Evolutionary conservation across 2,888 invertebrate genomes (phyloP).

Genomic region (Euproctis similis): DNA sequence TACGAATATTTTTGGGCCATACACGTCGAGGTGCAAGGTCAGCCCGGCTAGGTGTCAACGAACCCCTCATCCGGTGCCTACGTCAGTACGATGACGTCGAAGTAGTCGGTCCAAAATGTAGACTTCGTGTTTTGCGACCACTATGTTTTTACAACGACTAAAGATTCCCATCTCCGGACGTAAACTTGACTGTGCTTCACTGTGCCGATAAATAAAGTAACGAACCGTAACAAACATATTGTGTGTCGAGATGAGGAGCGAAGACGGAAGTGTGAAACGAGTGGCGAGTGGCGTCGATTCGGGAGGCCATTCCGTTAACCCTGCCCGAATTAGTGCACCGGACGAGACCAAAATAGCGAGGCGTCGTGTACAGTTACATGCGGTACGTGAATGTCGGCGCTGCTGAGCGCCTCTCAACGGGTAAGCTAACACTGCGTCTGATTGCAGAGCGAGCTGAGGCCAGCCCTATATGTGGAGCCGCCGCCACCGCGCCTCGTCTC

Average conservation of each 20-base stretch:
- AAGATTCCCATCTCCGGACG: conserved; percentile 12
- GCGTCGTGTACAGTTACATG: conserved; percentile 73
- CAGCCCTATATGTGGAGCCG: conserved; percentile 70
- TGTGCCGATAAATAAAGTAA: conserved; percentile 16
- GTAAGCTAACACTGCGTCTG: conserved; percentile 66
- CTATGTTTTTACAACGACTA: conserved; percentile 6
- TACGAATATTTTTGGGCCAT: conserved; percentile 55
- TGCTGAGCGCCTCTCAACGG: conserved; percentile 48
- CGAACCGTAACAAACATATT: conserved; percentile 30
- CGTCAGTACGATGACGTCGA: conserved; percentile 70
- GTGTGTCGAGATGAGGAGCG: conserved; percentile 53
- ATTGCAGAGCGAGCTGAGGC: conserved; percentile 58
- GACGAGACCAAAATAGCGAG: conserved; percentile 70
- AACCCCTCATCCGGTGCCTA: conserved; percentile 63
- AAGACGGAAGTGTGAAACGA: conserved; percentile 65
- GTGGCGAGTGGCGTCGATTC: conserved; percentile 50
- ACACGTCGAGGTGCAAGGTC: conserved; percentile 64
- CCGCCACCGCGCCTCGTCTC: conserved; percentile 41
- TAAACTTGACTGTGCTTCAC: conserved; percentile 27
- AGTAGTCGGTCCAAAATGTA: conserved; percentile 43
- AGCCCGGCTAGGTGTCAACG: conserved; percentile 65
- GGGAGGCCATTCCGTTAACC: conserved; percentile 71
- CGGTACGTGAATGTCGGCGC: conserved; percentile 68
- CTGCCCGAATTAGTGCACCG: conserved; percentile 76
- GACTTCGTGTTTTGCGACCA: conserved; percentile 23